Conservation (phyloP, 1,140 invertebrate genomes). For the Anastatus disparis region DNA sequence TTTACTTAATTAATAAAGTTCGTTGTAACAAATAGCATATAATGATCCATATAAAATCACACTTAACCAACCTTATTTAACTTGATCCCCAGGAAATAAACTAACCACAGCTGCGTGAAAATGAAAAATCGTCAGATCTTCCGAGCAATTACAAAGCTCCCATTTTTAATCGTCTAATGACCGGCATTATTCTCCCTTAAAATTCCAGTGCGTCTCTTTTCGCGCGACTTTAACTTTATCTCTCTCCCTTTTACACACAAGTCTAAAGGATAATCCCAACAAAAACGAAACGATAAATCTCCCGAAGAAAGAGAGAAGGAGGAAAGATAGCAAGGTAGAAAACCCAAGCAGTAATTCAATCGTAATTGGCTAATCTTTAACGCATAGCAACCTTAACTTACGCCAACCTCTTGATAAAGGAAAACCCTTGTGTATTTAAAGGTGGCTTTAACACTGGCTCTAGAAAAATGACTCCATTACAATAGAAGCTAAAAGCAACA, state of each 20-base stretch:
- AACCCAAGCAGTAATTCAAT: constrained; percentile 67
- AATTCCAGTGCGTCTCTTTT: not conserved
- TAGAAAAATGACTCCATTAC: constrained; percentile 68
- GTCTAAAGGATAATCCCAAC: constrained; percentile 27
- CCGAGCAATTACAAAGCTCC: not conserved
- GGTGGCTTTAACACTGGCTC: not conserved
- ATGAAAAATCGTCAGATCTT: constrained; percentile 7
- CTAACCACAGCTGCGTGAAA: not conserved
- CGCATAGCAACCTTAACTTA: constrained; percentile 20
- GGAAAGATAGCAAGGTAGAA: no score
- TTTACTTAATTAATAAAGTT: no score
- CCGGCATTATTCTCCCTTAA: constrained; percentile 27
- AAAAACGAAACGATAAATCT: constrained; percentile 57
- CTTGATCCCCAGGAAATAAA: no score
- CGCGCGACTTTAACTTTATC: constrained; percentile 6
- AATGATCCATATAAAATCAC: no score
- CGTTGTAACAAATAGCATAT: no score
- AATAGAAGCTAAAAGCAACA: constrained; percentile 59
- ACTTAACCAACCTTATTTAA: no score
- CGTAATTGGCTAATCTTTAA: constrained; percentile 68
- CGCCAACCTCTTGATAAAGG: constrained; percentile 32
- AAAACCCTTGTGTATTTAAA: no score
- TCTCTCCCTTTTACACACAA: no score
- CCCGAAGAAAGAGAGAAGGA: no score
- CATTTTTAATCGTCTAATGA: constrained; percentile 30